Base-by-base conservation (phyloP, 2,888 invertebrate species). In the Gisinianus flammeolus region DNA sequence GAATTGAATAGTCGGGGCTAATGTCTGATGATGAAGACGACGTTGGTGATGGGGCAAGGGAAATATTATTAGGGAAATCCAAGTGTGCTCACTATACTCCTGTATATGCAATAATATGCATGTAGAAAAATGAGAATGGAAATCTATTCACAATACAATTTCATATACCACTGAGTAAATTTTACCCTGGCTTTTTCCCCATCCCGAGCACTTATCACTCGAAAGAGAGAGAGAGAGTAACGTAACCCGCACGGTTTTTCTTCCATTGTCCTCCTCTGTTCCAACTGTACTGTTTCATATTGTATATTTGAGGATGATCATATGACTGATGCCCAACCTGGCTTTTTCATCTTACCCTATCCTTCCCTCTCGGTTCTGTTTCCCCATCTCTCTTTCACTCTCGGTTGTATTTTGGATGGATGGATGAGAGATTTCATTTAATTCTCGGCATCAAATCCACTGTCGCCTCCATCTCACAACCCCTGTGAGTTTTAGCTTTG, bases 301-400 rank as follows among this genome's bases (percentile, higher is more conserved):
- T 26, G 26, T 26, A 62, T 44, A 19, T 44, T 44, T 44, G 26
- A 28, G 26, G 62, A 62, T 62, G 62, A 62, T 62, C 62, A 62
- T 6, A 8, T 62, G 62, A 62, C 62, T 62, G 62, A 62, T 26
- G 28, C n/a, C 1, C 24, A 2, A 44, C 44, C 12, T 58, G n/a
- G 16, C n/a, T n/a, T n/a, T 58, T 58, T 58, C 22, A 24, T 24
- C 56, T n/a, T n/a, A 58, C 56, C 56, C 56, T 24, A 44, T 58
- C 56, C 56, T 58, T 58, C 22, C 56, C 56, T 24, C 24, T 10
- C 12, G 24, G 12, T 16, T 62, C 62, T 62, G 62, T 62, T 62
- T 24, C 44, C 44, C 44, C 44, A 44, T 44, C 44, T 44, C 44
- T 16, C 44, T n/a, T n/a, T 44, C 44, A 44, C 44, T 44, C 44